Evolutionary conservation across 2,888 invertebrate genomes (phyloP), one percentile per base, ranked within the genome.

Genomic region (Altica lythri): DNA sequence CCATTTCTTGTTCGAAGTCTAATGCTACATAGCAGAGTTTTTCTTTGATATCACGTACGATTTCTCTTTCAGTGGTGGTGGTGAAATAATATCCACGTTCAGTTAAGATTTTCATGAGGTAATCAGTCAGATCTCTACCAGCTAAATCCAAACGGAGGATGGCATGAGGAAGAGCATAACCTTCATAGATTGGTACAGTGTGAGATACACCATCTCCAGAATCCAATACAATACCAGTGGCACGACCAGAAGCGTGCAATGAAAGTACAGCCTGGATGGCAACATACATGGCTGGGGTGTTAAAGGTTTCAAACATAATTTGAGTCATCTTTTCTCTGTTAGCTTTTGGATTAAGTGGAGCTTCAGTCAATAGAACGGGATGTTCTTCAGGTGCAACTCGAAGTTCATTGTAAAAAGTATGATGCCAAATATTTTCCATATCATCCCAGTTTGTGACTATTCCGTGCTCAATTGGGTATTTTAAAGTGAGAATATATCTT

Each of bases 341-440:
- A 69, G 90, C 90, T 77, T 92, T 92, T 62, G 92, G 92, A 79
- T 92, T 92, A 70, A 91, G 82, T 61, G 92, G 92, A 44, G 92
- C 91, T 79, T 92, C 92, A 52, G 92, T 92, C 70, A 92, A 82
- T 68, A 92, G 83, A 62, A 92, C 90, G 62, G 92, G 92, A 80
- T 92, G 92, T 75, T 92, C 92, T 77, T 92, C 94, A 59, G 95
- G 95, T 50, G 95, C 95, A 48, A 95, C 95, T 79, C 95, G 88
- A 75, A 96, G 85, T 79, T 95, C 94, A 77, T 96, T 95, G 89
- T 96, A 96, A 87, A 95, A 95, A 74, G 95, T 95, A 83, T 96
- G 95, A 79, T 96, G 95, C 95, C 95, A 96, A 83, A 96, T 95
- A 80, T 96, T 95, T 81, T 95, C 95, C 95, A 96, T 95, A 74